Evolutionary conservation across 2,888 invertebrate species (phyloP), one percentile per base, ranked within the genome.

Genomic region (Troides aeacus): DNA sequence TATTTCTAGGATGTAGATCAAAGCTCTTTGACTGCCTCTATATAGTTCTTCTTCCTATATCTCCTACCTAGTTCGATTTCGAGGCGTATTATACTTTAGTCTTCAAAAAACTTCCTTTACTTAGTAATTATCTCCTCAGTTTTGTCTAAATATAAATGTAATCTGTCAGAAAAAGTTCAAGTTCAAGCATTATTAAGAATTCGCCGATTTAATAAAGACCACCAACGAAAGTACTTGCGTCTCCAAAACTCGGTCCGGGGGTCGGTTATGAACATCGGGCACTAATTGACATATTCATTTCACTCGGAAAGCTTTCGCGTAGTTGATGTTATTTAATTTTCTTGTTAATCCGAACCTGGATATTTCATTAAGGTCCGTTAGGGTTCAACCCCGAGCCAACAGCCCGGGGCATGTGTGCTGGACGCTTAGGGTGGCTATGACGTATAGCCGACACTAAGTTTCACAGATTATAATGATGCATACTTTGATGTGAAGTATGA

Each of bases 361-460:
- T 65, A 65, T 65, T 65, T 58, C 59, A 59, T 65, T 65, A 58
- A 46, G 59, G 59, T 46, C 46, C 65, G 65, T 21, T 59, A 8
- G 59, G 46, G 59, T 8, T 59, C 59, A 59, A 59, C 65, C 59
- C 65, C 18, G 1, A 1, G 46, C 42, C 15, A 59, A 39, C 58
- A 42, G 65, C 65, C 24, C 30, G 59, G 59, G 59, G 59, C 65
- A 1, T 30, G 65, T 65, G 59, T 42, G 58, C 64, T 39, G 64
- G n/a, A 46, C 59, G 65, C 15, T 24, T 65, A 46, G 65, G 59
- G 65, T 65, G 65, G 1, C 65, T 50, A n/a, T 59, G 59, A 59
- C 17, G 15, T 24, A 56, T 1, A 24, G 1, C 21, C 56, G 56
- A 21, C n/a, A 56, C n/a, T 56, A 21, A 56, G n/a, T 56, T 21